phyloP scores from a whole-genome alignment of 2,113 vertebrate species.

The Apodemus sylvaticus region DNA sequence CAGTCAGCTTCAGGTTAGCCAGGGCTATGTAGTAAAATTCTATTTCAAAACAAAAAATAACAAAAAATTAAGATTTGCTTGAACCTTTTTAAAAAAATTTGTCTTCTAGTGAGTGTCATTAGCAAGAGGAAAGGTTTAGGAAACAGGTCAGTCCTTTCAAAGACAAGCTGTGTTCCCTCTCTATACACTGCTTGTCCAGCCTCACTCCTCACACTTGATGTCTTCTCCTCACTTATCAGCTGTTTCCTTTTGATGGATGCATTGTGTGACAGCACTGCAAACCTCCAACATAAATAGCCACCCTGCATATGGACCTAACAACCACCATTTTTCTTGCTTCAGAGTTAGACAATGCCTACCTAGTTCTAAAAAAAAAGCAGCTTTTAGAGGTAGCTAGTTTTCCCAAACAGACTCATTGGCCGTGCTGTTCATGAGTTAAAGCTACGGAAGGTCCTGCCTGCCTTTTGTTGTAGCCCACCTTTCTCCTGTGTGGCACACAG shows the following conservation, averaged over 20 bases:
- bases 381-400: slow-evolving; percentile 70
- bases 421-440: slow-evolving; percentile 58
- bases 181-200: background rate
- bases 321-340: background rate
- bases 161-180: background rate
- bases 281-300: background rate
- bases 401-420: slow-evolving; percentile 64
- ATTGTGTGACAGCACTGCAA: background rate
- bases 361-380: slow-evolving; percentile 58
- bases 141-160: background rate
- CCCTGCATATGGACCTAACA: background rate
- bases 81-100: background rate
- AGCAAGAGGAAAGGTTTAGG: background rate
- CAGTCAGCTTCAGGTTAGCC: background rate
- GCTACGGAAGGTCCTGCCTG: slow-evolving; percentile 67
- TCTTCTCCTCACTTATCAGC: background rate
- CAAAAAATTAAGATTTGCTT: background rate
- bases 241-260: background rate
- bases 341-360: background rate
- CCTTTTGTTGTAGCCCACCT: slow-evolving; percentile 36
- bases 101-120: background rate
- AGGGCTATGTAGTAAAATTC: background rate
- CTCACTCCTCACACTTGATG: background rate
- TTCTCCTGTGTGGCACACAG: slow-evolving; percentile 3
- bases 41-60: background rate